Conservation (phyloP, 2,113 vertebrate species). For the Macquaria australasica region DNA sequence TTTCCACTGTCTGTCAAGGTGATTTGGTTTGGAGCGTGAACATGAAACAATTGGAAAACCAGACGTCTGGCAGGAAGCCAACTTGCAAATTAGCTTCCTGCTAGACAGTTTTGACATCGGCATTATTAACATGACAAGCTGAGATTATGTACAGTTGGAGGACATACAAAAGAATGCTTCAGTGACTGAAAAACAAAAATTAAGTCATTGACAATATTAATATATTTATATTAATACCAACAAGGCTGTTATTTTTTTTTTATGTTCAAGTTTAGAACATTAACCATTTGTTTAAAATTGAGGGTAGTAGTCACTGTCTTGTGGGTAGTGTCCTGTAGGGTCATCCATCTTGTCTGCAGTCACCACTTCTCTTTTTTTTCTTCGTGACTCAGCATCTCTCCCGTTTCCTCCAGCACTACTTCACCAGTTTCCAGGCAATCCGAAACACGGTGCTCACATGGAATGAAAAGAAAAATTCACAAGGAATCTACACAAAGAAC, state of each 20-base stretch:
- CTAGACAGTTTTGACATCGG: constrained; percentile 73
- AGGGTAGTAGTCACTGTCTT: constrained; percentile 76
- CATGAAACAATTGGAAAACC: constrained; percentile 53
- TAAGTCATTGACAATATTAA: constrained; percentile 84
- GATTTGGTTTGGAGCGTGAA: constrained; percentile 60
- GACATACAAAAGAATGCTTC: constrained; percentile 79
- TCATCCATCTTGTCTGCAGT: constrained; percentile 43
- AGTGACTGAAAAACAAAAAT: constrained; percentile 70
- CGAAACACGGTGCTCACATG: constrained; percentile 73
- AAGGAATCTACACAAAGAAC: constrained; percentile 78
- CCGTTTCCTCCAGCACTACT: constrained; percentile 73
- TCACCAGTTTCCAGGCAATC: constrained; percentile 59
- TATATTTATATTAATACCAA: constrained; percentile 87
- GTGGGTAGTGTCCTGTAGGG: constrained; percentile 59
- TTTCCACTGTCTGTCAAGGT: constrained; percentile 38
- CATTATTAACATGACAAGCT: constrained; percentile 79
- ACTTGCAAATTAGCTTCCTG: constrained; percentile 69
- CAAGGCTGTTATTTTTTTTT: constrained; percentile 84
- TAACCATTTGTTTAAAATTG: constrained; percentile 81
- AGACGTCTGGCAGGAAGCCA: not conserved
- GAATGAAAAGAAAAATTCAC: constrained; percentile 85
- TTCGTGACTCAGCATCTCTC: constrained; percentile 58
- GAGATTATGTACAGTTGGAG: constrained; percentile 81
- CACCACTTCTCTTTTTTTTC: constrained; percentile 5
- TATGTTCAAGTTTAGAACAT: constrained; percentile 82